A percentile compares a stretch with the other conserved stretches of the same genome.
These are phyloP conservation scores for Centropristis striata DNA, from an alignment of 2,113 vertebrate genomes.

Conservation along the genomic window DNA sequence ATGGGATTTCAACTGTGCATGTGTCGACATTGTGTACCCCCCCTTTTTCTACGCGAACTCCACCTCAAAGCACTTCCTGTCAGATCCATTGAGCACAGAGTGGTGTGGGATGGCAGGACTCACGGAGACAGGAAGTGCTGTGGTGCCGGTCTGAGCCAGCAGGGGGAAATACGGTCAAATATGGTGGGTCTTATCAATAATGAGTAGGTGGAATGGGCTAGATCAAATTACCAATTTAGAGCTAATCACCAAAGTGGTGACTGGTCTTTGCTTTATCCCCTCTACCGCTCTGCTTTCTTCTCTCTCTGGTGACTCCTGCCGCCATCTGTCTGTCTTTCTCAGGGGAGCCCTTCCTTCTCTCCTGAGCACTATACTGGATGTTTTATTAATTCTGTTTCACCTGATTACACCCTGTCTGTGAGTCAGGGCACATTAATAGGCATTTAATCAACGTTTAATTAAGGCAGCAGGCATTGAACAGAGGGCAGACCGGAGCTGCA, in stretches of 20 bases:
- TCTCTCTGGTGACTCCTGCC: conserved; percentile 63
- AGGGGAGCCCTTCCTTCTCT: conserved; percentile 67
- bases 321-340: conserved; percentile 82
- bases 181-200: conserved; percentile 75
- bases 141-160: conserved; percentile 51
- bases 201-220: conserved; percentile 78
- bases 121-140: conserved; percentile 69
- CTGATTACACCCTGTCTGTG: conserved; percentile 81
- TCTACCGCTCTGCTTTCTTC: conserved; percentile 62
- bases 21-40: conserved; percentile 8
- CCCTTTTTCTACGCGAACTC: conserved; percentile 28
- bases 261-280: conserved; percentile 71
- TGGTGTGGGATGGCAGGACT: conserved; percentile 47
- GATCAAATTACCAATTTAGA: conserved; percentile 85
- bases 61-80: conserved; percentile 71
- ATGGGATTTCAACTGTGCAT: conserved; percentile 75
- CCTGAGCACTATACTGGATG: conserved; percentile 65
- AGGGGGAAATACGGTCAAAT: conserved; percentile 72
- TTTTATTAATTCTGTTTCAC: conserved; percentile 86
- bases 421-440: conserved; percentile 81
- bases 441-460: conserved; percentile 86
- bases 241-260: conserved; percentile 80
- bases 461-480: conserved; percentile 41
- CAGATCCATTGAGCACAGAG: conserved; percentile 27
- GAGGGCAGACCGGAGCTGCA: conserved; percentile 40